Percentiles rank a stretch among this genome's conserved stretches.
Evolutionary conservation across 2,797 vertebrate genomes (phyloP).

Genomic region (Pseudochirops corinnae): DNA sequence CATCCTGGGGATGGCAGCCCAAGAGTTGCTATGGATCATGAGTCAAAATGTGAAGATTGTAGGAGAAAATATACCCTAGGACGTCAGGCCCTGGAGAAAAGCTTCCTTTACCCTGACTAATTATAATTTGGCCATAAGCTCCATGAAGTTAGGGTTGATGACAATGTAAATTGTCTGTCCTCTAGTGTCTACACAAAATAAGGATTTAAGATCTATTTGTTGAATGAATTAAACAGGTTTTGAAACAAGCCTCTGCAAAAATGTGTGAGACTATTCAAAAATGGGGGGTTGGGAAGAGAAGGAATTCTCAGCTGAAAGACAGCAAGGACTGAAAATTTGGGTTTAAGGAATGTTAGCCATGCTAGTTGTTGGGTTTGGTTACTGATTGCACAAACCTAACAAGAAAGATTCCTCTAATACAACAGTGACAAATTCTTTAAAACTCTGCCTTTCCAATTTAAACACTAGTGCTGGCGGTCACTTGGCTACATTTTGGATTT

Average conservation of each 20-base stretch:
- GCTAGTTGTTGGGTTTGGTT: background rate
- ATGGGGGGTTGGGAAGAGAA: background rate
- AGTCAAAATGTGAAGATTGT: background rate
- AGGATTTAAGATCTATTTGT: background rate
- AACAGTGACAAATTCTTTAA: background rate
- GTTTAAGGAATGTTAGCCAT: background rate
- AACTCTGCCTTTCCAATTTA: background rate
- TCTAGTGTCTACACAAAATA: background rate
- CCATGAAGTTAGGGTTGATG: background rate
- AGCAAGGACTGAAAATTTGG: background rate
- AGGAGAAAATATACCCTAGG: background rate
- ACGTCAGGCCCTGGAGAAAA: background rate
- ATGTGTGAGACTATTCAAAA: background rate
- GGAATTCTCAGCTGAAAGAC: background rate
- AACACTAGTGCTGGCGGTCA: background rate
- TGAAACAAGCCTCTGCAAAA: background rate
- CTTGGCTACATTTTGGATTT: background rate
- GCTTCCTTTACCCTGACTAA: background rate
- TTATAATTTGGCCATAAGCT: background rate
- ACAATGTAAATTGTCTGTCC: background rate
- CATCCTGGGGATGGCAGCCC: background rate
- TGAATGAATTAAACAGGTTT: background rate
- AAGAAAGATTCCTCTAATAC: background rate
- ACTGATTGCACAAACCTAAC: background rate
- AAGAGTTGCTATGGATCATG: accelerated